Conservation (phyloP, 2,113 vertebrate species). For the Noturus placidus region DNA sequence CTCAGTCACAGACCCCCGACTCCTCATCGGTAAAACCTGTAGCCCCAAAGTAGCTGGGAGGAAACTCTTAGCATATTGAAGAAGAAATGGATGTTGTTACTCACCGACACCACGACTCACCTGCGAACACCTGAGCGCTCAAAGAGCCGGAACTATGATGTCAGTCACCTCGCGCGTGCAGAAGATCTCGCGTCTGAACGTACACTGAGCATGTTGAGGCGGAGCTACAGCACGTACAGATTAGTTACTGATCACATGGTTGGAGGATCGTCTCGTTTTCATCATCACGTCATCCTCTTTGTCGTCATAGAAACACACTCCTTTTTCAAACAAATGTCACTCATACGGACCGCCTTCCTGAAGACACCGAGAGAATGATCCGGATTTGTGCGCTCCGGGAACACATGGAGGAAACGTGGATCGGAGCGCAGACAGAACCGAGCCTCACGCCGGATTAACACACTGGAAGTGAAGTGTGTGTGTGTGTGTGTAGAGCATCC, state of each 20-base stretch:
- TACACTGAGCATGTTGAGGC: not conserved
- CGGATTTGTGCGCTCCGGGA: not conserved
- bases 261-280: slow-evolving; percentile 30
- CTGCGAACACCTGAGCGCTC: not conserved
- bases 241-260: not conserved
- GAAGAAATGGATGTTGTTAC: slow-evolving; percentile 29
- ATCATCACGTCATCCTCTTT: slow-evolving; percentile 12
- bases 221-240: not conserved
- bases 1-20: slow-evolving; percentile 27
- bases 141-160: not conserved
- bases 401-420: not conserved
- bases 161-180: slow-evolving; percentile 19
- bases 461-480: not conserved
- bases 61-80: not conserved
- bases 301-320: not conserved
- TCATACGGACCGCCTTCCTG: not conserved
- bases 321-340: not conserved
- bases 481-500: not conserved
- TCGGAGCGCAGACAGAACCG: not conserved
- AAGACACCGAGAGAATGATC: not conserved
- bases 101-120: not conserved
- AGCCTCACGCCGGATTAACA: not conserved
- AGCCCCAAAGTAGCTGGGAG: slow-evolving; percentile 18
- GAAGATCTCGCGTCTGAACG: not conserved
- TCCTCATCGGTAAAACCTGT: slow-evolving; percentile 31